These are phyloP conservation scores for Diadema setosum DNA, from an alignment of 35 echinoderm and acorn worm species.

Conservation along the genomic window DNA sequence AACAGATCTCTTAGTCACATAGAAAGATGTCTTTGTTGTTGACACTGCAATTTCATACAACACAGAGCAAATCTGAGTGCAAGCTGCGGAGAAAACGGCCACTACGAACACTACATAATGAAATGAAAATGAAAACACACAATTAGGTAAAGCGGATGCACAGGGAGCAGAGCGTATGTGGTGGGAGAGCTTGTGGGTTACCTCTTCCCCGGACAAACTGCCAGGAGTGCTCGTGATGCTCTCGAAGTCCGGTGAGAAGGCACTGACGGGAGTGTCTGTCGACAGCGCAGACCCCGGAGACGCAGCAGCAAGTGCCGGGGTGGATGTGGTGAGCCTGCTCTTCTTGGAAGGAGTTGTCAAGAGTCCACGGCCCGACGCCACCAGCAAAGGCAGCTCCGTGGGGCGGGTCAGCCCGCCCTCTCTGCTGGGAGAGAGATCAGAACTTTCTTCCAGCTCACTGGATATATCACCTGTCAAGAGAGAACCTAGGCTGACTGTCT, in stretches of 20 bases:
- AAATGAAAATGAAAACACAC: background rate
- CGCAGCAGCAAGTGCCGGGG: background rate
- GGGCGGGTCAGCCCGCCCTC: background rate
- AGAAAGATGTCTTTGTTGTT: no score
- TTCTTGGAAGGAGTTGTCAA: background rate
- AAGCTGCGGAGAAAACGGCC: no score
- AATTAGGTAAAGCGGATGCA: background rate
- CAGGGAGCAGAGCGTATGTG: background rate
- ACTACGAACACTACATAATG: background rate
- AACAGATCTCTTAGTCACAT: no score
- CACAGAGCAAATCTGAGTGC: background rate
- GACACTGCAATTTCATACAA: background rate
- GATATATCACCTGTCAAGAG: background rate
- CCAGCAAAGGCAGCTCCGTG: background rate
- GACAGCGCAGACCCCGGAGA: background rate
- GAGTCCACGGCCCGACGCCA: background rate
- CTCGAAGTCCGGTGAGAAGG: background rate
- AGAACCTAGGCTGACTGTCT: background rate
- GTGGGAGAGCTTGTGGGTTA: background rate
- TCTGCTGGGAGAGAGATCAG: background rate
- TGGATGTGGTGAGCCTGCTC: background rate
- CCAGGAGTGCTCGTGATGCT: background rate
- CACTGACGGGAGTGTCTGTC: background rate
- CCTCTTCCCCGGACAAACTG: conserved; percentile 12
- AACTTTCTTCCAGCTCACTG: background rate